Evolutionary conservation across 2,888 invertebrate species (phyloP), one percentile per base, ranked within the genome.

Genomic region (Pollenia amentaria): DNA sequence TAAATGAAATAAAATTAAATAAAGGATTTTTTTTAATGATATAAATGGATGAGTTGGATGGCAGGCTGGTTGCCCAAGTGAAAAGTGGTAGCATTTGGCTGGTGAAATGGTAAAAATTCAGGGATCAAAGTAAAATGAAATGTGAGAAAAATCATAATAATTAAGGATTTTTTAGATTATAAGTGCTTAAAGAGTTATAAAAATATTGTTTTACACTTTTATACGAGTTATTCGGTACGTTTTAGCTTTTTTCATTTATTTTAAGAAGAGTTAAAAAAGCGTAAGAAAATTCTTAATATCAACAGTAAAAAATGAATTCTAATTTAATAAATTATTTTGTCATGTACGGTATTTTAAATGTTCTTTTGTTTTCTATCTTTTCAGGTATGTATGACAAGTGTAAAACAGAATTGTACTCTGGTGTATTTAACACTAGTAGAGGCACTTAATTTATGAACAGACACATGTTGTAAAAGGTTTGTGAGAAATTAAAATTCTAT

Each of bases 371-470:
- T 44, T 64, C n/a, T 79, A 3, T 75, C 81, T 75, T 82, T 82
- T 7, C 51, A 82, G 81, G 75, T 82, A 82, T 29, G 81, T 82
- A 82, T 69, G 75, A 82, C 57, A 60, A 51, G 46, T 16, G 4
- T 51, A 21, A 14, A 29, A 16, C 21, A 62, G 12, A 40, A 51
- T 29, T 72, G 0, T n/a, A 79, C 0, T 16, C 14, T 21, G n/a
- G 12, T 48, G 44, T 46, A 18, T 62, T 18, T 40, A 9, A 62
- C 16, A 9, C 6, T 11, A 60, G 11, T 1, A 29, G 16, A 11
- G 14, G 11, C 3, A 70, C 42, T 55, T n/a, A 12, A 0, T 10
- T 72, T 1, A 10, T 44, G n/a, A 12, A 38, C 2, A 29, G 16
- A 16, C 10, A 62, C 16, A 9, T 62, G 40, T 9, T 38, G 3